Evolutionary conservation across 2,888 invertebrate genomes (phyloP).

Genomic region (Pediacus dermestoides): DNA sequence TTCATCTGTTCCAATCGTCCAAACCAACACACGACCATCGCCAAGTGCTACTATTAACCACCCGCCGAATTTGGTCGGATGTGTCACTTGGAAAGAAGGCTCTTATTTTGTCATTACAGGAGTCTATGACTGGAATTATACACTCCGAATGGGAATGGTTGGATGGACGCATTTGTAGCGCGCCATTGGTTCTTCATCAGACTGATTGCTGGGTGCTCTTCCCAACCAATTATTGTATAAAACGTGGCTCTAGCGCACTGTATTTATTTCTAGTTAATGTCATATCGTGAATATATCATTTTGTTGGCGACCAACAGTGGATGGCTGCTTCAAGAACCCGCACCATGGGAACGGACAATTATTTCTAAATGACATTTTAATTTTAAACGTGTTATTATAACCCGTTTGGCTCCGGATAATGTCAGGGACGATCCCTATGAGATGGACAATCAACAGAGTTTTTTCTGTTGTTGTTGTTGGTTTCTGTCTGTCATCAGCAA

Average conservation of each 20-base stretch:
- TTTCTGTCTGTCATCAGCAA: no score
- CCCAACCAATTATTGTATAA: conserved; percentile 47
- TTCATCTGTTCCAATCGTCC: conserved; percentile 41
- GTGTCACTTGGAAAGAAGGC: conserved; percentile 45
- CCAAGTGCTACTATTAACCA: no score
- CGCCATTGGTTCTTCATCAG: conserved; percentile 34
- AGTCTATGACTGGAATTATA: conserved; percentile 49
- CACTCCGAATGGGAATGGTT: conserved; percentile 38
- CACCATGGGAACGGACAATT: conserved; percentile 34
- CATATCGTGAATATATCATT: conserved; percentile 47
- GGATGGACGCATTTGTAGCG: conserved; percentile 28
- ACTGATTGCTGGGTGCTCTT: conserved; percentile 38
- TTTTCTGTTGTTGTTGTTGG: no score
- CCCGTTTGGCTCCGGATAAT: conserved; percentile 6
- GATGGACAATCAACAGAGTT: no score
- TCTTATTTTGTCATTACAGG: conserved; percentile 51
- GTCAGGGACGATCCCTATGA: no score
- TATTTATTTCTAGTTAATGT: conserved; percentile 40
- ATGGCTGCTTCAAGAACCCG: neutral
- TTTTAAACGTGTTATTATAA: conserved; percentile 38
- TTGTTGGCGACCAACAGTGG: conserved; percentile 33
- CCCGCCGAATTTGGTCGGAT: conserved; percentile 35
- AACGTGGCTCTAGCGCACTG: conserved; percentile 39
- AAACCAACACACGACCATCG: conserved; percentile 15
- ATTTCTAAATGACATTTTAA: conserved; percentile 45